phyloP scores from a whole-genome alignment of 1,140 invertebrate genomes.

The Riptortus pedestris region DNA sequence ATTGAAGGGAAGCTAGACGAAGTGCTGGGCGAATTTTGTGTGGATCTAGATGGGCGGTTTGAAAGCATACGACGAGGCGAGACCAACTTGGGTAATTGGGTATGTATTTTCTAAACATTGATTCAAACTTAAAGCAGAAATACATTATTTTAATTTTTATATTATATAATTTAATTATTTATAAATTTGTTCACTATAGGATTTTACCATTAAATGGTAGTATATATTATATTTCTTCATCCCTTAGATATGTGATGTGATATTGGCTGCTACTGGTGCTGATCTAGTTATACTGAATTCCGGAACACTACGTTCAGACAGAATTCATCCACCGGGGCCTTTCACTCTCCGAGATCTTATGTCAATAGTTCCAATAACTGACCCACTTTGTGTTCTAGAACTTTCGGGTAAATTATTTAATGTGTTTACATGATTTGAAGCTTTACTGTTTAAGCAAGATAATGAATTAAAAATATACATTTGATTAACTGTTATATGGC shows the following conservation, averaged over 20 bases:
- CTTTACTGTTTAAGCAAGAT: not conserved
- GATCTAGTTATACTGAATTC: slow-evolving; percentile 79
- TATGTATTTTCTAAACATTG: slow-evolving; percentile 30
- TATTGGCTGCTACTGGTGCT: slow-evolving; percentile 68
- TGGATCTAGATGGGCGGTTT: slow-evolving; percentile 76
- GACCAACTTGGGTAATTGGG: slow-evolving; percentile 84
- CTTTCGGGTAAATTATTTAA: slow-evolving; percentile 39
- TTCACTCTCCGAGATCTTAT: slow-evolving; percentile 75
- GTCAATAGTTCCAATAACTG: slow-evolving; percentile 71
- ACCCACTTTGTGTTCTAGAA: slow-evolving; percentile 64
- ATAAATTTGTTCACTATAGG: not conserved
- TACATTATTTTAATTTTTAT: slow-evolving; percentile 8
- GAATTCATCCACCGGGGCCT: slow-evolving; percentile 60
- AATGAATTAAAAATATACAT: not conserved
- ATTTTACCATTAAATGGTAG: slow-evolving; percentile 20
- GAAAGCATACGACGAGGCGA: slow-evolving; percentile 64
- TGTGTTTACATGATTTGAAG: not conserved
- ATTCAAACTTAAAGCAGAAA: not conserved
- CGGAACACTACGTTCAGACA: slow-evolving; percentile 71
- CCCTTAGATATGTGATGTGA: slow-evolving; percentile 64
- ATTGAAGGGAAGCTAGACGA: slow-evolving; percentile 74
- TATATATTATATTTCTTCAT: too few relatives aligned
- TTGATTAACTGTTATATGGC: not conserved
- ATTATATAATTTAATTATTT: not conserved
- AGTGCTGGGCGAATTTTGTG: slow-evolving; percentile 66